Conservation (phyloP, 2,113 vertebrate genomes). For the Muntiacus muntjak region DNA sequence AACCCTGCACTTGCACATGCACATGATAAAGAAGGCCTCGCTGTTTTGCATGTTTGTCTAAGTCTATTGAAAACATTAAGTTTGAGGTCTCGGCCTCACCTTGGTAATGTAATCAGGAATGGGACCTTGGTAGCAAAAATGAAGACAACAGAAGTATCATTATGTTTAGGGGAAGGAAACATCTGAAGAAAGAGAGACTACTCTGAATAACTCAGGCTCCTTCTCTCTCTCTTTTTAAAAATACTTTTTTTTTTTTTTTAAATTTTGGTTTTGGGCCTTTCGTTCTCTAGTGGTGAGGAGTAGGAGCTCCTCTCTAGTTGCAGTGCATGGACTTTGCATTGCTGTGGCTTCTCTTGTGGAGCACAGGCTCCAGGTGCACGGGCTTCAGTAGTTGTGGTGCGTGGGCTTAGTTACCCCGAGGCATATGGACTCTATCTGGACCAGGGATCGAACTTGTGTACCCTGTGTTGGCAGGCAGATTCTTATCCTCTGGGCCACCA, state of each 20-base stretch:
- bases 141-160: neutral
- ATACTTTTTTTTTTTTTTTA: no score
- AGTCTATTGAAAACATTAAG: neutral
- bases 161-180: neutral
- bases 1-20: neutral
- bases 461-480: neutral
- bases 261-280: neutral
- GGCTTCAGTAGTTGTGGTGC: neutral
- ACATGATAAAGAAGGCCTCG: neutral
- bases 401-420: neutral
- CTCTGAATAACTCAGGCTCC: constrained; percentile 28
- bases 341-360: neutral
- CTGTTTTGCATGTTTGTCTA: neutral
- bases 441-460: neutral
- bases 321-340: neutral
- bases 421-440: neutral
- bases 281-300: neutral
- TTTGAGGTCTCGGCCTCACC: fast-evolving
- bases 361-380: neutral
- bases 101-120: neutral
- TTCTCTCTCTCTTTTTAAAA: constrained; percentile 26
- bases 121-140: neutral
- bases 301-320: neutral
- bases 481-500: neutral
- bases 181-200: neutral